Conservation (phyloP, 1,140 invertebrate genomes). For the Cotesia typhae region DNA sequence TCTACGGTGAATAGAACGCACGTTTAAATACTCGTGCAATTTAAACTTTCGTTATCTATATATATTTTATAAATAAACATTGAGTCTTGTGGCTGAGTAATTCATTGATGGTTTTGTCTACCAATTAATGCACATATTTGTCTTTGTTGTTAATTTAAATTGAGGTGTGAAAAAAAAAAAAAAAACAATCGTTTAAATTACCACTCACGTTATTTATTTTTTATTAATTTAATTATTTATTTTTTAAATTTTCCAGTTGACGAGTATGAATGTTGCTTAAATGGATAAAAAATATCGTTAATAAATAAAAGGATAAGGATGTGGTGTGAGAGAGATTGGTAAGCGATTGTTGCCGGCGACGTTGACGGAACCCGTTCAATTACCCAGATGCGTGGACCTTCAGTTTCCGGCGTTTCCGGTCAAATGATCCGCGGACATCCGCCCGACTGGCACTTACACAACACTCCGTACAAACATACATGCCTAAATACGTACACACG, state of each 20-base stretch:
- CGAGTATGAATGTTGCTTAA: neutral
- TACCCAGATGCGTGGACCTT: slow-evolving; percentile 56
- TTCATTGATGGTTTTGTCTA: slow-evolving; percentile 51
- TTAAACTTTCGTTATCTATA: neutral
- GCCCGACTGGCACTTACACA: slow-evolving; percentile 41
- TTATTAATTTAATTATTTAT: neutral
- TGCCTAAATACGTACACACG: neutral
- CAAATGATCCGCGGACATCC: slow-evolving; percentile 61
- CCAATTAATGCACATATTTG: slow-evolving; percentile 34
- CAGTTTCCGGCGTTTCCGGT: slow-evolving; percentile 59
- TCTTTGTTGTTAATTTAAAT: slow-evolving; percentile 26
- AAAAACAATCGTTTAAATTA: neutral
- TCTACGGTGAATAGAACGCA: neutral
- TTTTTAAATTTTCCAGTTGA: neutral
- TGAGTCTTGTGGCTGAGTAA: slow-evolving; percentile 38
- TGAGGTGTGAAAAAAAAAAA: slow-evolving; percentile 27
- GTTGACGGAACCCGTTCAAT: slow-evolving; percentile 41
- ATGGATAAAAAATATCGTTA: neutral
- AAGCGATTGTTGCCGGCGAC: slow-evolving; percentile 47
- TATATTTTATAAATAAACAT: slow-evolving; percentile 38
- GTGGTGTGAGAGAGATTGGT: slow-evolving; percentile 48
- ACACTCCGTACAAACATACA: slow-evolving; percentile 17
- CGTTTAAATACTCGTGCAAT: neutral
- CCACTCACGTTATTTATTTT: slow-evolving; percentile 18
- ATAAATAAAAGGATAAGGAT: slow-evolving; percentile 42